Percentiles rank a stretch among this genome's conserved stretches.
Conservation (phyloP, 92 coral and sea anemone species). For the Zoanthus sansibaricus region DNA sequence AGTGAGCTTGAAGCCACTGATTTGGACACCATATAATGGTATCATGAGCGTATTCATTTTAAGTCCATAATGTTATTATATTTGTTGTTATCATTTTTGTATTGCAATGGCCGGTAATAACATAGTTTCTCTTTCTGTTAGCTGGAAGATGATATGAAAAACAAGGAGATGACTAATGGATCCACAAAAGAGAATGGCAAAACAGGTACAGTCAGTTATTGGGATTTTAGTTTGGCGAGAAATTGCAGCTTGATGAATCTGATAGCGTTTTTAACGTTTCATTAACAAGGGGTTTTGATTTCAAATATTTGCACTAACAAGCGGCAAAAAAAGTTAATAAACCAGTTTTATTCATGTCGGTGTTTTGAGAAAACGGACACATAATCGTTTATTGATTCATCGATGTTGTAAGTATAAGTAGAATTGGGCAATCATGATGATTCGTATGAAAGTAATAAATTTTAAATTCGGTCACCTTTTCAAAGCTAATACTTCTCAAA, state of each 20-base stretch:
- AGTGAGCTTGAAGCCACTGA: too few relatives aligned
- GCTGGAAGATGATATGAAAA: not conserved
- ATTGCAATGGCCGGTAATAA: not conserved
- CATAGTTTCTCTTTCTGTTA: not conserved
- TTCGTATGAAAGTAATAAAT: too few relatives aligned
- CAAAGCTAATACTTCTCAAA: too few relatives aligned
- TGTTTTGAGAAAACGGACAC: not conserved
- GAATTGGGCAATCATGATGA: too few relatives aligned
- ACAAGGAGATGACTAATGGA: conserved; percentile 25
- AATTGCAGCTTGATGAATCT: not conserved
- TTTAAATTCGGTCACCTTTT: too few relatives aligned
- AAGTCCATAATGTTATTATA: too few relatives aligned
- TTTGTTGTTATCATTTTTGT: too few relatives aligned
- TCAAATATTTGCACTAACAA: not conserved
- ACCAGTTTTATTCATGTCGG: not conserved
- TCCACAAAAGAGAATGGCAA: conserved; percentile 30
- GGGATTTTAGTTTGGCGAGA: not conserved
- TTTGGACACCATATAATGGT: too few relatives aligned
- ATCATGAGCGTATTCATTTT: too few relatives aligned
- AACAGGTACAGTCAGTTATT: conserved; percentile 1
- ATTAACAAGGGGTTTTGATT: not conserved
- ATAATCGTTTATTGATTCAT: too few relatives aligned
- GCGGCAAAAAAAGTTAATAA: not conserved
- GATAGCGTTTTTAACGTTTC: not conserved
- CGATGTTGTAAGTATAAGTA: too few relatives aligned